phyloP scores from a whole-genome alignment of 2,888 invertebrate genomes.

The Embidobia sp. region DNA sequence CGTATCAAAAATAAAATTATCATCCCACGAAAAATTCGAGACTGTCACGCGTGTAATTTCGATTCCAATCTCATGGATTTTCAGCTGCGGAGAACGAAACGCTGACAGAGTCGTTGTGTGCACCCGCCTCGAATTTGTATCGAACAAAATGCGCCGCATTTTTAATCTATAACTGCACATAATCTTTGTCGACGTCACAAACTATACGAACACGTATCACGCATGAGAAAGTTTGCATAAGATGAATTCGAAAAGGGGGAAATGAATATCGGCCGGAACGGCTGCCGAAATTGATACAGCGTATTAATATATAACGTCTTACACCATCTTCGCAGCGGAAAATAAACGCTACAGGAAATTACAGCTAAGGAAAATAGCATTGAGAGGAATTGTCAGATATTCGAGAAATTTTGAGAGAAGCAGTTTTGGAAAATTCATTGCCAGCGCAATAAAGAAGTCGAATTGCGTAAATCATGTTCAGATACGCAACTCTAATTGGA shows the following conservation, averaged over 20 bases:
- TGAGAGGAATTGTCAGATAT: too few relatives aligned
- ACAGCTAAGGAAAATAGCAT: conserved; percentile 6
- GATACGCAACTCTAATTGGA: conserved; percentile 48
- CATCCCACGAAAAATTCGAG: conserved; percentile 41
- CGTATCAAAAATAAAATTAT: conserved; percentile 57
- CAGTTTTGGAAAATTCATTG: conserved; percentile 29
- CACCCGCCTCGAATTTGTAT: conserved; percentile 17
- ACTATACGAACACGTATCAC: conserved; percentile 7
- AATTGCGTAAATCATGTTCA: conserved; percentile 37
- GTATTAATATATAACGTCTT: conserved; percentile 22
- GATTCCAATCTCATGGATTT: conserved; percentile 53
- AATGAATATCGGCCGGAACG: conserved; percentile 28
- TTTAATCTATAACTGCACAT: conserved; percentile 38
- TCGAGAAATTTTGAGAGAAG: too few relatives aligned
- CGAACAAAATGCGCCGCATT: conserved; percentile 13
- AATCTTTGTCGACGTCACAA: conserved; percentile 31
- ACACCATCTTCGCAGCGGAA: neutral
- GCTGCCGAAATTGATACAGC: conserved; percentile 29
- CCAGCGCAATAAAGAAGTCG: conserved; percentile 31
- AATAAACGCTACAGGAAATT: conserved; percentile 9
- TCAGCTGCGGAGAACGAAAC: conserved; percentile 29
- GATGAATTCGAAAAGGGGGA: conserved; percentile 19
- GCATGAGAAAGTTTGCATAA: conserved; percentile 25
- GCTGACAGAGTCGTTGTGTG: conserved; percentile 19
- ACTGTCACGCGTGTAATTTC: conserved; percentile 57